Base-by-base conservation (phyloP, 2,797 vertebrate genomes). In the Florisuga fusca region DNA sequence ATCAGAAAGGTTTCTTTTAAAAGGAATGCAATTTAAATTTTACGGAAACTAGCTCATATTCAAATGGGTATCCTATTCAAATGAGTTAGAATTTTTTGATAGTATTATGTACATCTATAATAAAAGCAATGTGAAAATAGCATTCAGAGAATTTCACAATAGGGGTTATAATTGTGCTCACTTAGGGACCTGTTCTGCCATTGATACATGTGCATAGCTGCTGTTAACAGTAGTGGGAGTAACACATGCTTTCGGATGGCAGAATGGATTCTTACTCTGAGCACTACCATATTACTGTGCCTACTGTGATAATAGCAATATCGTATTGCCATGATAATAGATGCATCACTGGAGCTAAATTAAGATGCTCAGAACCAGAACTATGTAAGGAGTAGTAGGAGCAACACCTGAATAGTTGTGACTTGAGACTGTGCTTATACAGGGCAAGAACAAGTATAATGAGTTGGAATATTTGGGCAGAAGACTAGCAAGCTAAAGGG, bases 281-380 rank as follows among this genome's bases (percentile, higher is more conserved):
- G 94, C 91, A 94, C 92, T 95, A 62, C 81, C 92, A 64, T 90
- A 83, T 97, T 96, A 95, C 96, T 91, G 86, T 96, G 94, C 97
- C 97, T 72, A 94, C 97, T 97, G 97, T 97, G 98, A 97, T 97
- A 97, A 98, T 96, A 96, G 95, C 91, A 83, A 79, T 96, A 94
- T 95, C 94, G 50, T 91, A 95, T 96, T 80, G 38, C 96, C 89
- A 45, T 69, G 79, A 97, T 97, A 97, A 97, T 92, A 96, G 95
- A 95, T 96, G 77, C 94, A 96, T 97, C 92, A 81, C 93, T 96
- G 87, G 61, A 85, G 84, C 87, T 95, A 90, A 96, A 91, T 95
- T 84, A 96, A 93, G 89, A 81, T 79, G 93, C 86, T 92, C 68
- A 84, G 94, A 93, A 88, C 85, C 78, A 90, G 66, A 93, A 88